Base-by-base conservation (phyloP, 2,113 vertebrate genomes). In the Rhizomys pruinosus region DNA sequence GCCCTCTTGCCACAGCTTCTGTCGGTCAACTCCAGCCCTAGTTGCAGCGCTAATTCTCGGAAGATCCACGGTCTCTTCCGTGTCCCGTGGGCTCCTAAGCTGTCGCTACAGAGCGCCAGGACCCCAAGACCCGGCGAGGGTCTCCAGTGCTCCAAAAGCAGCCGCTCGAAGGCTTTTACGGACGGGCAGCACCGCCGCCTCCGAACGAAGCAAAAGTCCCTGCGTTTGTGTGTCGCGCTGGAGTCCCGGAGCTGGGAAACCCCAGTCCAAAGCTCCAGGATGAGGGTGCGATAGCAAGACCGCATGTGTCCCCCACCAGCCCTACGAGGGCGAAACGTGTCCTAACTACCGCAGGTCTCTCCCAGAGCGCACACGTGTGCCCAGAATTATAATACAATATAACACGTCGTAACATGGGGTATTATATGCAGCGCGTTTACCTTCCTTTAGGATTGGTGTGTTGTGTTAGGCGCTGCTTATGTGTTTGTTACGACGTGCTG, bases 321-420 rank as follows among this genome's bases (percentile, higher is more conserved):
- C 63, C 71, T 63, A 34, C 39, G 68, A n/a, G 19, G 79, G 86
- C 7, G n/a, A 78, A 74, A 64, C 47, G 1, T 0, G 94, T 59
- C 93, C 95, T 20, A 52, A 82, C 88, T 19, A 13, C 84, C 15
- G 86, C 95, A 52, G 52, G 47, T 71, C 91, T 82, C 91, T 96
- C 94, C 92, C 95, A 90, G 93, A 0, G 64, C 55, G 76, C 95
- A 68, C 96, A 97, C 95, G 95, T 97, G 97, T 84, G 95, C 95
- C 97, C 92, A 90, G 92, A 90, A 96, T 97, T 97, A 97, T 97
- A 97, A 97, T 97, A 97, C 97, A 96, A 97, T 97, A 97, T 97
- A 97, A 97, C 97, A 97, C 97, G 34, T 97, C 95, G 95, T 97
- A 97, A 97, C 95, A 95, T 71, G 25, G 74, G 74, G n/a, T 94